Base-by-base conservation (phyloP, 2,113 vertebrate species). In the Perca schrenkii region DNA sequence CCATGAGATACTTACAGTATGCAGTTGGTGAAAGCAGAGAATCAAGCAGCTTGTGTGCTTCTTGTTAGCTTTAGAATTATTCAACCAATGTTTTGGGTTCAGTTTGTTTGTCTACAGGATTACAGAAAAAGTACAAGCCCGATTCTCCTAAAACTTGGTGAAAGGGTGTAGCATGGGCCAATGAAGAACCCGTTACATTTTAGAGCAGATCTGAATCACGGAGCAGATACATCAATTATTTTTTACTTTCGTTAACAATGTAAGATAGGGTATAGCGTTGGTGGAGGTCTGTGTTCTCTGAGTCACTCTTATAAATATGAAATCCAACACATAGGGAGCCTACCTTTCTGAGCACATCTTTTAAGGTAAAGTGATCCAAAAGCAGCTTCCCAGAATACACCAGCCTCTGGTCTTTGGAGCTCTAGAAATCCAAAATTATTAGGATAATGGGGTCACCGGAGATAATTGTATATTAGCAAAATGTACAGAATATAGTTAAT, bases 341-440 rank as follows among this genome's bases (percentile, higher is more conserved):
- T 97, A 99, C 98, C 97, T 98, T 99, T 96, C 98, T 96, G 92
- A 99, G 97, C 89, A 99, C 95, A 91, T 99, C 98, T 95, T 97
- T 99, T 91, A 99, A 95, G 83, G 97, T 96, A 80, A 98, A 95
- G 83, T 98, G 96, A 94, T 99, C 97, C 81, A 97, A 92, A 91
- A 99, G 98, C 83, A 99, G 96, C 94, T 97, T 97, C 89, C 98
- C 98, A 88, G 97, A 98, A 95, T 99, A 99, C 88, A 99, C 97
- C 95, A 99, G 94, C 85, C 98, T 96, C 93, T 98, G 98, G 95
- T 99, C 97, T 96, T 98, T 98, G 82, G 97, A 96, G 88, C 95
- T 96, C 98, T 99, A 94, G 83, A 96, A 92, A 85, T n/a, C 60
- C 14, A 76, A 36, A 68, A 73, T 74, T 5, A 46, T 3, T 74